Evolutionary conservation across 2,797 vertebrate species (phyloP), one percentile per base, ranked within the genome.

Genomic region (Gymnothorax javanicus): DNA sequence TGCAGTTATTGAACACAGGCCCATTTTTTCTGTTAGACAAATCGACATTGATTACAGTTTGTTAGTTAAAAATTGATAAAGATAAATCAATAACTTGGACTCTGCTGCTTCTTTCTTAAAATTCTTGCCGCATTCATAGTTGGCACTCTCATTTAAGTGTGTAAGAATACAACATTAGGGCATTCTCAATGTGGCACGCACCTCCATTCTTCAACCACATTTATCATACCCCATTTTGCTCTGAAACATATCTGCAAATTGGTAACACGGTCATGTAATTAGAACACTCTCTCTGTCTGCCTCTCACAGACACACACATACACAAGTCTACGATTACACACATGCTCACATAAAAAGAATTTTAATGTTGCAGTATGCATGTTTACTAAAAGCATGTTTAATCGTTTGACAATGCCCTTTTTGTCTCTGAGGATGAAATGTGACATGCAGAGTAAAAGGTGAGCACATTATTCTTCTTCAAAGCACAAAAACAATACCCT

Each of bases 381-480:
- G 86, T n/a, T n/a, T 87, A 87, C 85, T 89, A 87, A 85, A 87
- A 86, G 79, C 59, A 71, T 62, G 64, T 84, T 83, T 85, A 82
- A 85, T 89, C 67, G 23, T 75, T 54, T 69, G 56, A 82, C 84
- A 77, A 20, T 71, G 52, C 27, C 77, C 50, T 62, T 20, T 56
- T 88, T 88, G 87, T 87, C 85, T 85, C 71, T 77, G 60, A 86
- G 83, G 3, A 82, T 89, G 89, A 90, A 86, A 87, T 86, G 88
- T 90, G 84, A 89, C 84, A 89, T 87, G 87, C 67, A 81, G 54
- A 54, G 77, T 67, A 82, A 88, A 85, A 87, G 86, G 89, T 88
- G 87, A 87, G 86, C 82, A 81, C 85, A 89, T 88, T 89, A 88
- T 86, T 90, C 88, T 88, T 88, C 69, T 33, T 73, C 87, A 82